phyloP scores from a whole-genome alignment of 2,888 invertebrate species.

The Megaustenia siamemsis region DNA sequence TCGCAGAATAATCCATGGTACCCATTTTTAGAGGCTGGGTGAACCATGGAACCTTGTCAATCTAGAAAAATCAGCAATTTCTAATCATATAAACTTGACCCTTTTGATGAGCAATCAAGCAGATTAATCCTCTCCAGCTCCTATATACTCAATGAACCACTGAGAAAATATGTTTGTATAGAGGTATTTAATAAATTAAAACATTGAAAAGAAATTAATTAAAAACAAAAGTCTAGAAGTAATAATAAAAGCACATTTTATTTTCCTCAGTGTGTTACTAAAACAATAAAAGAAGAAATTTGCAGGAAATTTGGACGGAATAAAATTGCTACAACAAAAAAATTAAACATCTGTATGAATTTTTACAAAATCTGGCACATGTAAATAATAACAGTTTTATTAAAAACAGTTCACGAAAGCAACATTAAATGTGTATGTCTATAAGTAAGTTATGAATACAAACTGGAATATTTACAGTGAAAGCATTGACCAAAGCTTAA shows the following conservation, averaged over 20 bases:
- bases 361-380: neutral
- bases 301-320: slow-evolving; percentile 30
- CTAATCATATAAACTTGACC: too few relatives aligned
- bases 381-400: neutral
- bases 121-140: too few relatives aligned
- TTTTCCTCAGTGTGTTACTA: slow-evolving; percentile 7
- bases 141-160: too few relatives aligned
- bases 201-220: too few relatives aligned
- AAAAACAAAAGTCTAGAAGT: neutral
- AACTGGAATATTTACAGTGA: slow-evolving; percentile 6
- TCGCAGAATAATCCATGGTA: too few relatives aligned
- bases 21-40: too few relatives aligned
- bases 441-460: slow-evolving; percentile 1
- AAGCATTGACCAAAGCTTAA: neutral
- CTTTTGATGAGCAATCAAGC: too few relatives aligned
- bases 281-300: neutral
- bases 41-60: too few relatives aligned
- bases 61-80: too few relatives aligned
- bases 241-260: slow-evolving; percentile 6
- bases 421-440: neutral
- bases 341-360: neutral
- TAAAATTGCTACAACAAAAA: neutral
- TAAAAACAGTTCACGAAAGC: neutral
- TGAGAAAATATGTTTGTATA: too few relatives aligned
- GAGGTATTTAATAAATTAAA: too few relatives aligned